phyloP scores from a whole-genome alignment of 2,113 vertebrate genomes.

The Erinaceus europaeus region DNA sequence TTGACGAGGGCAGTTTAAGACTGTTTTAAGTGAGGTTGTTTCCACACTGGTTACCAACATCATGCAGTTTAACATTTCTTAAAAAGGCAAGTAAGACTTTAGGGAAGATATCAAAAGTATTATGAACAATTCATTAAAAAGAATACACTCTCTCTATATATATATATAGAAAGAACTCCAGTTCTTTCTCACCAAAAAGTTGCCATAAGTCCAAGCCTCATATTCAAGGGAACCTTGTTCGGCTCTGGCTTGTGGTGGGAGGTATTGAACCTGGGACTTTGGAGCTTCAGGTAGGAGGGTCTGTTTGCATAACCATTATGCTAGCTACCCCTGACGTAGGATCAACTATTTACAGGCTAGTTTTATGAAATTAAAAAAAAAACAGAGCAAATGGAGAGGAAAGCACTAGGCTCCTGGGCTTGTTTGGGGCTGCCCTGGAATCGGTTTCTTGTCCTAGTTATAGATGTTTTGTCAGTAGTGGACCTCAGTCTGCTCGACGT shows the following conservation, averaged over 20 bases:
- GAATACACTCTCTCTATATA: not conserved
- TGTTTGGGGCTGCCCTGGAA: not conserved
- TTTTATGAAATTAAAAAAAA: not conserved
- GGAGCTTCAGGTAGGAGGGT: no score
- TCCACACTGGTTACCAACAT: not conserved
- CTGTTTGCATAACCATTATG: no score
- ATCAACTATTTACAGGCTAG: not conserved
- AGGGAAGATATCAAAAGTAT: not conserved
- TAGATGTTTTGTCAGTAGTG: not conserved
- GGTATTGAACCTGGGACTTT: no score
- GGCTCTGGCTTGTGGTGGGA: not conserved
- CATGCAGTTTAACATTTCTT: not conserved
- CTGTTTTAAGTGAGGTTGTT: not conserved
- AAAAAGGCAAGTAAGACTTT: not conserved
- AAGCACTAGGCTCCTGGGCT: not conserved
- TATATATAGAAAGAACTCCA: no score
- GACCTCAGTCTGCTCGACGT: not conserved
- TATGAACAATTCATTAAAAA: not conserved
- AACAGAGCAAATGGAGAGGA: not conserved
- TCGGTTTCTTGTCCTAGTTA: not conserved
- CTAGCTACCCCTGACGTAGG: no score
- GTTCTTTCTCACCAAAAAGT: not conserved
- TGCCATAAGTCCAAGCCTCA: not conserved
- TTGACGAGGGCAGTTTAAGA: not conserved
- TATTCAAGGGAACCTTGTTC: not conserved